These are phyloP conservation scores for Theristicus caerulescens DNA, from an alignment of 2,113 vertebrate species.

Conservation along the genomic window DNA sequence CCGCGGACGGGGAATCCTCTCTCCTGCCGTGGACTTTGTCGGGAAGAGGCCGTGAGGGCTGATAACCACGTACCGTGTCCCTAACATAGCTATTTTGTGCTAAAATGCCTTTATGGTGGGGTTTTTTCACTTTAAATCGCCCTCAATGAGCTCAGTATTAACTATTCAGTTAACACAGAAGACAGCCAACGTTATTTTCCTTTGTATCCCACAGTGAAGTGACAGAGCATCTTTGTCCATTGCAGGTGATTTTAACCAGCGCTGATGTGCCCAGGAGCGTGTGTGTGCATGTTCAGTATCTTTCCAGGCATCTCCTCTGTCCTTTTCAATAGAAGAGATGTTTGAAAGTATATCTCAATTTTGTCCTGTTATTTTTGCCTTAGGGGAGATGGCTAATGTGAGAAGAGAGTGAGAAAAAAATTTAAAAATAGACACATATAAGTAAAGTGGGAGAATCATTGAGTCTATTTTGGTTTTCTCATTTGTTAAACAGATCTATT, in stretches of 20 bases:
- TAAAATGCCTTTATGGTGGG: not conserved
- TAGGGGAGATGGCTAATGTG: not conserved
- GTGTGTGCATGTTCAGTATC: not conserved
- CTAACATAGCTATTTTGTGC: not conserved
- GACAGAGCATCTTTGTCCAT: not conserved
- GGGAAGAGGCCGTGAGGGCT: not conserved
- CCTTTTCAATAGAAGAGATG: not conserved
- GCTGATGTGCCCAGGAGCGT: not conserved
- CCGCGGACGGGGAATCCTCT: not conserved
- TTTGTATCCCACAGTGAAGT: not conserved
- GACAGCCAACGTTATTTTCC: not conserved
- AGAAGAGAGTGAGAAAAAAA: not conserved
- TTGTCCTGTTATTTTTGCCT: not conserved
- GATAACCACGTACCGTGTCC: not conserved
- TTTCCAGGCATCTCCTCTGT: not conserved
- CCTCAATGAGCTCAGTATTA: not conserved
- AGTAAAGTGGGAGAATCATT: not conserved
- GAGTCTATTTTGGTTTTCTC: not conserved
- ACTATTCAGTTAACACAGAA: not conserved
- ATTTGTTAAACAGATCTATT: not conserved
- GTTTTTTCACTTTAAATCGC: not conserved
- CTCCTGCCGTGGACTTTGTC: not conserved
- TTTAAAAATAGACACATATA: not conserved
- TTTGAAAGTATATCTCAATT: not conserved
- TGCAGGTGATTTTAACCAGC: constrained; percentile 7